Evolutionary conservation across 2,888 invertebrate genomes (phyloP), one percentile per base, ranked within the genome.

Genomic region (Melieria picta): DNA sequence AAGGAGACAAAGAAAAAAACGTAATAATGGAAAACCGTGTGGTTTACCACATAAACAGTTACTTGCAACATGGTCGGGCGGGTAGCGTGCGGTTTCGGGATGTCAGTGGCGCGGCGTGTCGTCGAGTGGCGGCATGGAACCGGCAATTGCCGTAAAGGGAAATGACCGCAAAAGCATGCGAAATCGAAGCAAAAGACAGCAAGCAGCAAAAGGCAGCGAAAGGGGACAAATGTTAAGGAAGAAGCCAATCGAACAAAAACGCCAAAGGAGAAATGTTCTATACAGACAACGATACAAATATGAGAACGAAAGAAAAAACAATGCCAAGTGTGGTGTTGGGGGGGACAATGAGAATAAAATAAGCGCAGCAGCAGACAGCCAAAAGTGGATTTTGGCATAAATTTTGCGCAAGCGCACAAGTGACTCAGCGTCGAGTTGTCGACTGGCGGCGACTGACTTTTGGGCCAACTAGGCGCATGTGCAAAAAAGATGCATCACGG

Each of bases 101-200:
- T 16, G 45, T 47, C 45, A 43, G 10, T 16, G n/a, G 9, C 50
- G 52, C 7, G 50, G 42, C 67, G 52, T 43, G 45, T 48, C 63
- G 9, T 42, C 10, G 11, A 48, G 4, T 16, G 63, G 11, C 46
- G 65, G 50, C 67, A 61, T 30, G 30, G 30, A 30, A 16, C 43
- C 52, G 13, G 16, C 48, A 56, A 30, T 9, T 56, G 61, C 65
- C 63, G 57, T 60, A 64, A 73, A 73, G 74, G 74, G 71, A 74
- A 75, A 73, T 72, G 77, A 76, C 77, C 74, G 75, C 74, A 73
- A 74, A 76, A 75, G 66, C 75, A 78, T 76, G 74, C 76, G 55
- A 71, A 62, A 63, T 62, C 30, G 57, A 65, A 60, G 57, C 52
- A 60, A 13, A 69, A 60, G 55, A 56, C n/a, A 45, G 30, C 30